Conservation (phyloP, 2,113 vertebrate species). For the Pachyramphus minor region DNA sequence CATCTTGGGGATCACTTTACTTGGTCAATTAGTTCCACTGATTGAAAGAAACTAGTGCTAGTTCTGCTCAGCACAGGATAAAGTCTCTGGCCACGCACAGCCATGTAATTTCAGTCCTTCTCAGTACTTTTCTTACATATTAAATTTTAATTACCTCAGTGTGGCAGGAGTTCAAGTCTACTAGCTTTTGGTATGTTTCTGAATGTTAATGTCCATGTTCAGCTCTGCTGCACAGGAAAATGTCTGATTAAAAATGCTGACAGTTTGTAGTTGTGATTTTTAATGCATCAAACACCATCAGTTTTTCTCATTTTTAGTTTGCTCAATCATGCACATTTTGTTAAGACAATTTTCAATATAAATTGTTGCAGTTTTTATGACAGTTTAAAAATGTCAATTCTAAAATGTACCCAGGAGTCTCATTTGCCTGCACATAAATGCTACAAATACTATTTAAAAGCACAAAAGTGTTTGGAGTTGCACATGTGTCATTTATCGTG, state of each 20-base stretch:
- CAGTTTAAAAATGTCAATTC: background rate
- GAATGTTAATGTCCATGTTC: background rate
- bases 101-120: background rate
- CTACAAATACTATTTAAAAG: constrained; percentile 25
- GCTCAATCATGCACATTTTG: background rate
- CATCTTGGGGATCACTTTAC: background rate
- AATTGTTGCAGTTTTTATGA: background rate
- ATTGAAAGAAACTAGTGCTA: background rate
- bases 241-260: background rate
- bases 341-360: background rate
- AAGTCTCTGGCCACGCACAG: background rate
- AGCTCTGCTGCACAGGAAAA: background rate
- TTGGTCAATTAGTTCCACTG: background rate
- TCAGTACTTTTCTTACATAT: background rate
- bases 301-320: background rate
- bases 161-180: background rate
- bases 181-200: background rate
- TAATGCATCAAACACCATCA: background rate
- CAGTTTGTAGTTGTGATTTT: background rate
- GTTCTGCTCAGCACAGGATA: background rate
- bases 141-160: background rate
- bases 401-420: background rate
- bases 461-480: background rate
- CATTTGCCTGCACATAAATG: background rate
- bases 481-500: constrained; percentile 4